Evolutionary conservation across 1,140 invertebrate genomes (phyloP).

Genomic region (Drosophila burlai): DNA sequence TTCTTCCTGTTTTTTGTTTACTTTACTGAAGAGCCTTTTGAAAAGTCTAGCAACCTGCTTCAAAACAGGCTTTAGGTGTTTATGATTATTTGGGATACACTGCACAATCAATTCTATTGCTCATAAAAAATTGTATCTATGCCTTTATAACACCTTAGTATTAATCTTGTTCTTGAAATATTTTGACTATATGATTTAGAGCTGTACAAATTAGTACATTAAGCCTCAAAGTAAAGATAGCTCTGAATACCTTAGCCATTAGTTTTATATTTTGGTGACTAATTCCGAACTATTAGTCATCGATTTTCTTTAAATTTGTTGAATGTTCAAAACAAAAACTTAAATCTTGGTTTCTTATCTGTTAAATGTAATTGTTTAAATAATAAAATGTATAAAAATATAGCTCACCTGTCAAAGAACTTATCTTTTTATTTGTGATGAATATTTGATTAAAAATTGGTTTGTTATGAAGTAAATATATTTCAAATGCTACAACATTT

Average conservation of each 20-base stretch:
- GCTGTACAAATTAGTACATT: background rate
- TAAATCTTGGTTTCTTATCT: background rate
- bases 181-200: background rate
- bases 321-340: background rate
- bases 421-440: no score
- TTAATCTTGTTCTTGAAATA: background rate
- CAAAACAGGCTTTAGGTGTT: background rate
- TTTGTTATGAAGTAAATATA: no score
- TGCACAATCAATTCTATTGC: background rate
- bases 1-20: background rate
- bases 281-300: background rate
- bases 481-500: no score
- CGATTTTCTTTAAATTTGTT: background rate
- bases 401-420: background rate
- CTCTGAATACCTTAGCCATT: background rate
- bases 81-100: background rate
- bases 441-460: no score
- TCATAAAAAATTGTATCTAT: background rate
- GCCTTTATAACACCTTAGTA: no score
- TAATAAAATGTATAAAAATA: background rate
- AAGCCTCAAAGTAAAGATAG: background rate
- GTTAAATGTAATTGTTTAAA: background rate
- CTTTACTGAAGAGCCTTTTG: no score
- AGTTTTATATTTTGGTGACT: constrained; percentile 1
- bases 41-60: background rate